Evolutionary conservation across 2,888 invertebrate species (phyloP).

Genomic region (Physocephala rufipes): DNA sequence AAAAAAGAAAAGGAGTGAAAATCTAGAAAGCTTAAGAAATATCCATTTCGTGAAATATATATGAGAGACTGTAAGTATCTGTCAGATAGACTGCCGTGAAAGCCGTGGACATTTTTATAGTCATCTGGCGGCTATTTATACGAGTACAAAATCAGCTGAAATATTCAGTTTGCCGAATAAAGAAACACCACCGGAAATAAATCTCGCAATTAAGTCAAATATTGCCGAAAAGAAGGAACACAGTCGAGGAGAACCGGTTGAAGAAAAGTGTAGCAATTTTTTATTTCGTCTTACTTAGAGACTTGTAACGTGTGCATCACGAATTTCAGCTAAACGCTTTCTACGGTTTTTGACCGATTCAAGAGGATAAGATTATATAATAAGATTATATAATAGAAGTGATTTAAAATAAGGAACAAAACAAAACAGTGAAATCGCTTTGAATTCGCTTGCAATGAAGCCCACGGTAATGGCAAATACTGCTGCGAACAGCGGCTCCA

Average conservation of each 20-base stretch:
- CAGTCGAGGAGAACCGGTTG: background rate
- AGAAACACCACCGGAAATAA: background rate
- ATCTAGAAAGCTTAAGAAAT: background rate
- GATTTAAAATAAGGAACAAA: background rate
- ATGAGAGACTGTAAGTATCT: background rate
- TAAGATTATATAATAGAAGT: no score
- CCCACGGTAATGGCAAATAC: conserved; percentile 61
- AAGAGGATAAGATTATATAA: background rate
- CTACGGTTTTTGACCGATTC: background rate
- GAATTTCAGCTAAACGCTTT: background rate
- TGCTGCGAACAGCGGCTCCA: conserved; percentile 43
- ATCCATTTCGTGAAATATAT: background rate
- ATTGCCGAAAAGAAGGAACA: background rate
- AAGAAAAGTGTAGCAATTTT: background rate
- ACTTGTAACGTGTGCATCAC: background rate
- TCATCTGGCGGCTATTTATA: background rate
- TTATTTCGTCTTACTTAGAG: background rate
- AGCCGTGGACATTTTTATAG: background rate
- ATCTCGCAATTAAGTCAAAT: background rate
- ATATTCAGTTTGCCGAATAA: background rate
- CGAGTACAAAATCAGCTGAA: background rate
- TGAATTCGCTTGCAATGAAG: conserved; percentile 51
- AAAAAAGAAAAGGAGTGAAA: background rate
- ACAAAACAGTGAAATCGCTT: conserved; percentile 11
- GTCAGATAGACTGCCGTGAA: conserved; percentile 2